Base-by-base conservation (phyloP, 2,113 vertebrate genomes). In the Vireo altiloquus region DNA sequence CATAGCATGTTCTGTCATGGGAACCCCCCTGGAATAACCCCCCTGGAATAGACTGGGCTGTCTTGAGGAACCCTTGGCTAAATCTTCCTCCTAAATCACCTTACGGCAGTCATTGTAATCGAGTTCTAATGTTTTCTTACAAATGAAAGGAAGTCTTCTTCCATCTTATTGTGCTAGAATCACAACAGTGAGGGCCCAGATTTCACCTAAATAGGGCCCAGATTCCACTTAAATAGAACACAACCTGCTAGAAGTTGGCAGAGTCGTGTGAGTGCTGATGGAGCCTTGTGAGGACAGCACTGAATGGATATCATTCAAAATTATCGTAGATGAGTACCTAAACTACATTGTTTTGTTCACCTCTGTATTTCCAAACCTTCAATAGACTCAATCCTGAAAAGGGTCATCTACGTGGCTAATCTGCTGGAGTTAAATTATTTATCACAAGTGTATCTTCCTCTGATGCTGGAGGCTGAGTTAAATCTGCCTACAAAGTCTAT, bases 81-180 rank as follows among this genome's bases (percentile, higher is more conserved):
- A 76, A 40, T 70, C 3, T 68, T 77, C 27, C 18, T 53, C 13
- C 13, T 72, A 37, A 61, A 61, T 37, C 6, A 47, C 4, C 6
- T 52, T 11, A 50, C 6, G 2, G 5, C 5, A 61, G 35, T 23
- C 6, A 47, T 15, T 69, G 2, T 28, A 63, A n/a, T 65, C 0
- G 2, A 53, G 7, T 57, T 76, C 25, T 44, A 21, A 7, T 35
- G 42, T 40, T 90, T 84, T 35, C n/a, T 79, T n/a, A 33, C 3
- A 70, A 89, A 85, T 22, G 52, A 89, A 33, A 83, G 8, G 28
- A 39, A 65, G 1, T 15, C 33, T 49, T 84, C 87, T 28, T 14
- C 21, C 8, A 12, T 50, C 20, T 63, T 42, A 2, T 23, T 69
- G 8, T 22, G 17, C 63, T 70, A 52, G 25, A 68, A 27, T 3